Evolutionary conservation across 2,888 invertebrate species (phyloP), one percentile per base, ranked within the genome.

Genomic region (Cheilosia impressa): DNA sequence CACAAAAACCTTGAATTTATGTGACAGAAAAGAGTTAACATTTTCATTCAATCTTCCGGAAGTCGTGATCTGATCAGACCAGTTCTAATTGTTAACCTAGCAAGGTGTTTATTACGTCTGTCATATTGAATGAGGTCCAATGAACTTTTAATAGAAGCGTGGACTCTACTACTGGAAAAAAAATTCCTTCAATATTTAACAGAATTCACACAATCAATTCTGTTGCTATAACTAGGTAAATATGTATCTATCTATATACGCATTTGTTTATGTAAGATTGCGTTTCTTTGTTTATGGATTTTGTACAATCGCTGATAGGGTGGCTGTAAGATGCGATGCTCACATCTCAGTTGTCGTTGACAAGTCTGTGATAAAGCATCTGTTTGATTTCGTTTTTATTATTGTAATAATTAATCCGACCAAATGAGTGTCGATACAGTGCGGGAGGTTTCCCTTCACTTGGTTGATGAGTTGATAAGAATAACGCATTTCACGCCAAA

Each of bases 341-440:
- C 0, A 47, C 41, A 62, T 52, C 55, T 79, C 80, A 84, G 84
- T 84, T 34, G 31, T 41, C 27, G 52, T 80, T 84, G 31, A 71
- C 31, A 75, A 57, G 31, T 80, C 71, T 65, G n/a, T 41, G 84
- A 80, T 66, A 80, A 84, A 80, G 75, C 84, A 84, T 71, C 84
- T 38, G 7, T 69, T 69, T 57, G 58, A 83, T 50, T 65, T 72
- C 43, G 45, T 31, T 58, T 45, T 66, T 62, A 47, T 55, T 31
- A 43, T 45, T 9, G 15, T 27, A 9, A 15, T 17, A 6, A 43
- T 9, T 6, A 22, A 41, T 19, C 7, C 9, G 7, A 22, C 27
- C 60, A 68, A 41, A 75, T 84, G 80, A 80, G 75, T 79, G 45
- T 75, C 43, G 22, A 68, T 22, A 60, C n/a, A 55, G 52, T 80